Base-by-base conservation (phyloP, 2,888 invertebrate genomes). In the Adineta ricciae region DNA sequence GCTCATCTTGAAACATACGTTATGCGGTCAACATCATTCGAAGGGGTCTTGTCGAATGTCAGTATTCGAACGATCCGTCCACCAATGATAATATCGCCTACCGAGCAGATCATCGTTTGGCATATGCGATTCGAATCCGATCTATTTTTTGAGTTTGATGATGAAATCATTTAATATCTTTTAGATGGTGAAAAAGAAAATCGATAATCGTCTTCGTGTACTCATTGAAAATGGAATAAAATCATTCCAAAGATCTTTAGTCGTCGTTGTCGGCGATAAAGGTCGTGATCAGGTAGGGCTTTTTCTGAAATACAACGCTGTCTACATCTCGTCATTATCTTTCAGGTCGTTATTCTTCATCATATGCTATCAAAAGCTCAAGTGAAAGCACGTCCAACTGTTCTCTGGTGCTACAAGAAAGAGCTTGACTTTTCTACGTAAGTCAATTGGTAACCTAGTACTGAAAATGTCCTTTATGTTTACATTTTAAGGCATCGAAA, bases 331-430 rank as follows among this genome's bases (percentile, higher is more conserved):
- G 83, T 83, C 84, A 84, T 89, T 83, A 88, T 96, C 8, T 16
- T 36, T 78, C 11, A 78, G 96, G 95, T 97, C 24, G 96, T 97
- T 9, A 95, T 97, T 89, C 92, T 99, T 7, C 97, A 99, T 92
- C 97, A 99, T 89, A 97, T 99, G 93, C 91, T 99, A 82, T 94
- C 96, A 0, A 99, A 99, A 91, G 95, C 97, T 1, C 93, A 94
- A 84, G 94, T 97, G 0, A 96, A 96, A 91, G 94, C 96, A 0
- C 92, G 97, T 72, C 98, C 98, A 0, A 94, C 94, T 78, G 96
- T 99, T 1, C 91, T 99, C 19, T 99, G 99, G 99, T 99, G 99
- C 90, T 99, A 99, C 91, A 99, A 99, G 88, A 93, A 97, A 93
- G 95, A 96, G 89, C 93, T 96, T 88, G 95, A 95, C 46, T 95